Base-by-base conservation (phyloP, 2,888 invertebrate genomes). In the Abrostola triplasia region DNA sequence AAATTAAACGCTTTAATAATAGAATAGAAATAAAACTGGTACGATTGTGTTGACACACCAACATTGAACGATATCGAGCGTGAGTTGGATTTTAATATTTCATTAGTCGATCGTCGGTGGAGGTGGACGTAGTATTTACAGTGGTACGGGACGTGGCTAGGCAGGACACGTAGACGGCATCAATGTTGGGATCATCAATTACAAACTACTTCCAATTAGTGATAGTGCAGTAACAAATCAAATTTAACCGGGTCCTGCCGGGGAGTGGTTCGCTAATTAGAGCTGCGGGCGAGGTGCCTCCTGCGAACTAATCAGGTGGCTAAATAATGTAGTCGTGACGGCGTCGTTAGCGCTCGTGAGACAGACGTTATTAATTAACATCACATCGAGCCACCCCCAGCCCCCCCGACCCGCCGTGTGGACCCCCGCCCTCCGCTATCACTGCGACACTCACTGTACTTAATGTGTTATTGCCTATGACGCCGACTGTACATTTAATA, bases 291-390 rank as follows among this genome's bases (percentile, higher is more conserved):
- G 85, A 85, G 88, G 87, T 85, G 87, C 83, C 83, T 86, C 86
- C 87, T 88, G 89, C 85, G 90, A 91, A 92, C 93, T 93, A 93
- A 94, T 94, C 93, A 93, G 92, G 92, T 93, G 93, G 90, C 90
- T 92, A 93, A 93, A 93, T 94, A 93, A 93, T 93, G 89, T 92
- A 93, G 88, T 91, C 92, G 92, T 93, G 92, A 92, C 91, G 92
- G 89, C 89, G 88, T 92, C 92, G 92, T 93, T 92, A 92, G 91
- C 87, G 90, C 88, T 90, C 88, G 90, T 90, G 89, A 92, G 92
- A 92, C 92, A 93, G 91, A 92, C 93, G 92, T 92, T 92, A 94
- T 93, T 93, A 94, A 93, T 94, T 94, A 93, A 92, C 92, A 90
- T 92, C 91, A 90, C 90, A 89, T 89, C 84, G 85, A 82, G 79